Conservation (phyloP, 2,888 invertebrate genomes). For the Balanococcus diminutus region DNA sequence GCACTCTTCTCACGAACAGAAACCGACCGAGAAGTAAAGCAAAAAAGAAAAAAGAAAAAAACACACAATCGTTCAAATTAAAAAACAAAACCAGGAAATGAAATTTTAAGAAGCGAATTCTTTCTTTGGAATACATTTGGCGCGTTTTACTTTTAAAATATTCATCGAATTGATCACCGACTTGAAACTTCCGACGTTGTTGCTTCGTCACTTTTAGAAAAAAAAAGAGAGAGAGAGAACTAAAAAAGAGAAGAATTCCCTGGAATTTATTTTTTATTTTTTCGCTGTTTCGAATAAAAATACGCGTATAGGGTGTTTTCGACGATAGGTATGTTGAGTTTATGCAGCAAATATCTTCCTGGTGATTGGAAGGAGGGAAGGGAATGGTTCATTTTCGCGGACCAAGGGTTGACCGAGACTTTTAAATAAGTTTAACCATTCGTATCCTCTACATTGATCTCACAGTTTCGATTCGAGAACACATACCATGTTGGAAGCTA, state of each 20-base stretch:
- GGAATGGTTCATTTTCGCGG: neutral
- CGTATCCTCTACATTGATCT: neutral
- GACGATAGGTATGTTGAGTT: too few species aligned
- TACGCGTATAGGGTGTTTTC: neutral
- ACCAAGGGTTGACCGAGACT: neutral
- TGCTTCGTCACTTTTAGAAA: neutral
- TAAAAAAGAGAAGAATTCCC: slow-evolving; percentile 1
- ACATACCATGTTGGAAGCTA: neutral
- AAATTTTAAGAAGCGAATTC: slow-evolving; percentile 4
- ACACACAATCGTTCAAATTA: slow-evolving; percentile 16
- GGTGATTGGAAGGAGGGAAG: neutral
- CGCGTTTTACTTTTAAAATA: neutral
- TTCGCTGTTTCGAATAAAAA: neutral
- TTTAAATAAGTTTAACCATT: neutral
- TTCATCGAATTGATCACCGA: slow-evolving; percentile 23
- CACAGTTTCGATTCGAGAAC: neutral
- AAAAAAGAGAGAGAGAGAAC: neutral
- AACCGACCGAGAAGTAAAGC: too few species aligned
- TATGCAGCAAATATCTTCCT: neutral
- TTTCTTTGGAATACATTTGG: neutral
- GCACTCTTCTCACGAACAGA: neutral
- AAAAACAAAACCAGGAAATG: slow-evolving; percentile 28
- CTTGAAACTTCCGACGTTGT: slow-evolving; percentile 24
- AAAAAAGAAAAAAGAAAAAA: neutral
- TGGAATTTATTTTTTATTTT: neutral